Evolutionary conservation across 30 jellyfish, hydroid and myxozoan species (phyloP), one percentile per base, ranked within the genome.

Genomic region (Pelagia noctiluca): DNA sequence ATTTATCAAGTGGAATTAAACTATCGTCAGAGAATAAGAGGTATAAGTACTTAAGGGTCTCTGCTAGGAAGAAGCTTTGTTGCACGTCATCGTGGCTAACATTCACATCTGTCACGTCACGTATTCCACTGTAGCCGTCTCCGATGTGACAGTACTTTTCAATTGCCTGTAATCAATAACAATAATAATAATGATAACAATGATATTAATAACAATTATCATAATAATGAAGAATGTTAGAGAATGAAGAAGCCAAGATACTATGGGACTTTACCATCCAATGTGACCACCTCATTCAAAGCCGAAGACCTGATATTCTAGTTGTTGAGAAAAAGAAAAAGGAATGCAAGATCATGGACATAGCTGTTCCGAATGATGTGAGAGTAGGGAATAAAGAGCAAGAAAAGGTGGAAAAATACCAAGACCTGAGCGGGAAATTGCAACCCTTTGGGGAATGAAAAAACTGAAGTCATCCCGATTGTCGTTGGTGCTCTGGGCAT

Each of bases 21-120:
- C 76, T 76, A 77, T 94, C 99, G 38, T 94, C 99, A 30, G 99
- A 94, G 80, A 94, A 94, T 37, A 89, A 54, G 35, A 94, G 52
- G 66, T 94, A 94, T 7, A 94, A 72, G 70, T 94, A 94, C 80
- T 94, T 94, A 38, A 94, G 82, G 13, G 99, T 94, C 84, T 94
- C 99, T 18, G 99, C 99, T 33, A 94, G 62, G 82, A 94, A 94
- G 87, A 94, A 94, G 66, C 99, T 94, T 67, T 94, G 99, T 78
- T 94, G 99, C 4, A 94, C 99, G 65, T 94, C 99, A 71, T 94
- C 99, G 80, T 94, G 99, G 35, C 35, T 77, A 16, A 72, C 88
- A 29, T 93, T 88, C 52, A 88, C 76, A 26, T 69, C 84, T 29
- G 96, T 90, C 66, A 94, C 99, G 85, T 94, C 97, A 10, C 99